Conservation (phyloP, 2,797 vertebrate species). For the Microhierax caerulescens region DNA sequence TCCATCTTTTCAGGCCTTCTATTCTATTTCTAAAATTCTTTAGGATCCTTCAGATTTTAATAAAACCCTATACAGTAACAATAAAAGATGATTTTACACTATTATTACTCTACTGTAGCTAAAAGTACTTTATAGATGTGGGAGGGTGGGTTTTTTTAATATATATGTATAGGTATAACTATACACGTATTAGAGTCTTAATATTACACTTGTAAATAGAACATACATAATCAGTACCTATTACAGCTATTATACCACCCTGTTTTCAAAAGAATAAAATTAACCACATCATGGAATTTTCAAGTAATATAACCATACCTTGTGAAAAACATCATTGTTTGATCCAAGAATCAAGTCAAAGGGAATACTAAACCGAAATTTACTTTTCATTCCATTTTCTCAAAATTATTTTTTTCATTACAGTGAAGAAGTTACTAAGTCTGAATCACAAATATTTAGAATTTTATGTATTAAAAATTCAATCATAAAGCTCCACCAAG, state of each 20-base stretch:
- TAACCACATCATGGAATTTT: not conserved
- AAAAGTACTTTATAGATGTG: not conserved
- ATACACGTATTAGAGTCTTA: not conserved
- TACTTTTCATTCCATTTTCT: constrained; percentile 35
- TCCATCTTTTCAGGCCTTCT: not conserved
- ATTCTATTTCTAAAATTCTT: not conserved
- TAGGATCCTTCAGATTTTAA: not conserved
- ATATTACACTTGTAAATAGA: not conserved
- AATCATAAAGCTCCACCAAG: constrained; percentile 83
- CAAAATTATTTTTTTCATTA: constrained; percentile 4
- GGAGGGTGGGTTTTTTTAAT: rapidly evolving
- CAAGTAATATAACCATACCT: not conserved
- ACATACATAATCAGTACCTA: not conserved
- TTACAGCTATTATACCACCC: not conserved
- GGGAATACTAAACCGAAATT: not conserved
- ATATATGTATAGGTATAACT: not conserved
- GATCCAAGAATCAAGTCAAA: not conserved
- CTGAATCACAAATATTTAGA: constrained; percentile 1
- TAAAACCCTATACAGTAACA: not conserved
- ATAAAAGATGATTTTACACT: not conserved
- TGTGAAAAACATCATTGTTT: not conserved
- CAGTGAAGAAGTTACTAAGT: not conserved
- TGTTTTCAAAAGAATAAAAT: not conserved
- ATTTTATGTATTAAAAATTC: constrained; percentile 66
- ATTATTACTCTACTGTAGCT: not conserved